A percentile compares a stretch with the other conserved stretches of the same genome.
Conservation (phyloP, 1,140 invertebrate species). For the Stenopsyche tienmushanensis region DNA sequence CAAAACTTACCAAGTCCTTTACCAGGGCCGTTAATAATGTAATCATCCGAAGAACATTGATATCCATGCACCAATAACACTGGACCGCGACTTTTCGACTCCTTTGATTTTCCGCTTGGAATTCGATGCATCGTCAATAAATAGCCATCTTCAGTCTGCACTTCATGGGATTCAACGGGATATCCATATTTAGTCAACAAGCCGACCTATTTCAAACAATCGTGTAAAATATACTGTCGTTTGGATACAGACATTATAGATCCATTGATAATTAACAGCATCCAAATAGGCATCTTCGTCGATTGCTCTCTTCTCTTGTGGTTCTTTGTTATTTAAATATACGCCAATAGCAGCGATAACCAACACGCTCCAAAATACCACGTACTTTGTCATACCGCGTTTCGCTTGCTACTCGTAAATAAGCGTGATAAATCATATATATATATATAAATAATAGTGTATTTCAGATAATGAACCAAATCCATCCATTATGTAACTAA, state of each 20-base stretch:
- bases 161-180: constrained; percentile 53
- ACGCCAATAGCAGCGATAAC: too few species aligned
- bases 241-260: not conserved
- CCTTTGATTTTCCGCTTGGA: constrained; percentile 55
- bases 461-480: too few species aligned
- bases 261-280: not conserved
- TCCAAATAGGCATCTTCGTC: constrained; percentile 1
- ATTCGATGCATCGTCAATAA: constrained; percentile 61
- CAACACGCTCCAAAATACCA: too few species aligned
- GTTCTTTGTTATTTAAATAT: too few species aligned
- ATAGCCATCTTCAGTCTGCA: constrained; percentile 61
- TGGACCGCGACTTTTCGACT: constrained; percentile 55
- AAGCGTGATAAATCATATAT: too few species aligned
- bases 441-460: too few species aligned
- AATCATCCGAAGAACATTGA: constrained; percentile 42
- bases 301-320: too few species aligned
- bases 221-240: not conserved
- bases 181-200: constrained; percentile 59
- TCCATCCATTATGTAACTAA: too few species aligned
- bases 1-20: constrained; percentile 5
- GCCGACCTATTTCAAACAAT: constrained; percentile 37
- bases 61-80: constrained; percentile 9
- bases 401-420: too few species aligned
- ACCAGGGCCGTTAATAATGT: constrained; percentile 39
- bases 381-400: too few species aligned